phyloP scores from a whole-genome alignment of 2,113 vertebrate species.

The Melanostigma gelatinosum region DNA sequence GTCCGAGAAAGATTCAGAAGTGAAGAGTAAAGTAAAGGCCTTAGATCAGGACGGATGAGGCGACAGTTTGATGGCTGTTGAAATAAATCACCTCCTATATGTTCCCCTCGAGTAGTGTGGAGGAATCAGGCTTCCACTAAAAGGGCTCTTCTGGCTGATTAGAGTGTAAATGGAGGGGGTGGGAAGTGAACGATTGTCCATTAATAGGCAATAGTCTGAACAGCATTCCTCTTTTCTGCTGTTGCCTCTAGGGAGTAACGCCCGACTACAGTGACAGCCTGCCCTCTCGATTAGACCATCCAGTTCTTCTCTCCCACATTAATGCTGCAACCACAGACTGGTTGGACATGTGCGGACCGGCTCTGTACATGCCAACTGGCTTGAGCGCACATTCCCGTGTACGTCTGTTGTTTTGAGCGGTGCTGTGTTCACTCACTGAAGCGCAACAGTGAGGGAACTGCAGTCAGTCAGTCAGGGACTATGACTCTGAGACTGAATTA shows the following conservation, averaged over 20 bases:
- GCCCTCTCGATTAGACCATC: slow-evolving; percentile 41
- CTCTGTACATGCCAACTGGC: background rate
- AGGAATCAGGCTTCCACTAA: slow-evolving; percentile 48
- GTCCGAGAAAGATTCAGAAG: background rate
- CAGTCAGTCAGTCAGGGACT: background rate
- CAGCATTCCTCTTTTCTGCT: slow-evolving; percentile 46
- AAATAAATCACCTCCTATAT: slow-evolving; percentile 35
- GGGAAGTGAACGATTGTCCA: slow-evolving; percentile 48
- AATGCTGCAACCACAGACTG: slow-evolving; percentile 29
- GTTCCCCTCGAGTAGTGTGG: slow-evolving; percentile 39
- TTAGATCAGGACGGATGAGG: slow-evolving; percentile 15
- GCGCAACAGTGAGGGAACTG: background rate
- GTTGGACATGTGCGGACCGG: slow-evolving; percentile 13
- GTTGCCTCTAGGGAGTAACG: slow-evolving; percentile 47
- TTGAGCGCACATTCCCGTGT: background rate
- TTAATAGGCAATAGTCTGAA: slow-evolving; percentile 64
- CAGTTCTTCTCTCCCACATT: slow-evolving; percentile 40
- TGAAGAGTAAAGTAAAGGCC: background rate
- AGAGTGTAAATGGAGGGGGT: slow-evolving; percentile 59
- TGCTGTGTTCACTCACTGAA: background rate
- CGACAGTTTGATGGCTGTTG: slow-evolving; percentile 28
- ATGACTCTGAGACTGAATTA: background rate
- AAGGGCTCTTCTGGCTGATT: slow-evolving; percentile 61
- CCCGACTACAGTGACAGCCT: slow-evolving; percentile 39
- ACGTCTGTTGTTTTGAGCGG: slow-evolving; percentile 10